These are phyloP conservation scores for Gavialis gangeticus DNA, from an alignment of 2,113 vertebrate species.

Conservation along the genomic window DNA sequence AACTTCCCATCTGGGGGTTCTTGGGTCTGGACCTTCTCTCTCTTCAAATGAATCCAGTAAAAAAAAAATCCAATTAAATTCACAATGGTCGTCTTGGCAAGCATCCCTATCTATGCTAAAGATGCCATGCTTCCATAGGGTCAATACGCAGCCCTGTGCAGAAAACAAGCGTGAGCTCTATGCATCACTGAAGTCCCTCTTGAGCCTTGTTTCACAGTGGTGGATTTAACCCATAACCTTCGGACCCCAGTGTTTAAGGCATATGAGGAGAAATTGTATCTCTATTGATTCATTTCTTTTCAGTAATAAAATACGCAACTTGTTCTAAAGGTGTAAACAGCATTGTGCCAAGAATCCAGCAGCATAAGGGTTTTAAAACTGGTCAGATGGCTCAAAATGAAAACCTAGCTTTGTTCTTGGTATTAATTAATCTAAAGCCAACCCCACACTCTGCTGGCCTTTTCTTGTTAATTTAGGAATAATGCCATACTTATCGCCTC, in stretches of 20 bases:
- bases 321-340: background rate
- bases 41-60: background rate
- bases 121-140: background rate
- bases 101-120: rapidly evolving
- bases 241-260: background rate
- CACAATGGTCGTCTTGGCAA: background rate
- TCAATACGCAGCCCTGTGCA: background rate
- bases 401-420: background rate
- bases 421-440: background rate
- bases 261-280: background rate
- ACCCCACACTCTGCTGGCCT: background rate
- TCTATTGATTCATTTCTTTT: background rate
- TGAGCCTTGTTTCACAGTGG: background rate
- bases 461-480: background rate
- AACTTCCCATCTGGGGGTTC: background rate
- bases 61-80: background rate
- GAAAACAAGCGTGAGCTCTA: background rate
- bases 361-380: background rate
- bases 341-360: background rate
- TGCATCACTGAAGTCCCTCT: background rate
- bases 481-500: background rate
- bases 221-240: background rate
- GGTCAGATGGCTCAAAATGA: background rate
- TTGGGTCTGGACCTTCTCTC: background rate
- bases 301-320: background rate